A percentile compares a stretch with the other conserved stretches of the same genome.
phyloP scores from a whole-genome alignment of 2,888 invertebrate genomes.

The Machimus atricapillus region DNA sequence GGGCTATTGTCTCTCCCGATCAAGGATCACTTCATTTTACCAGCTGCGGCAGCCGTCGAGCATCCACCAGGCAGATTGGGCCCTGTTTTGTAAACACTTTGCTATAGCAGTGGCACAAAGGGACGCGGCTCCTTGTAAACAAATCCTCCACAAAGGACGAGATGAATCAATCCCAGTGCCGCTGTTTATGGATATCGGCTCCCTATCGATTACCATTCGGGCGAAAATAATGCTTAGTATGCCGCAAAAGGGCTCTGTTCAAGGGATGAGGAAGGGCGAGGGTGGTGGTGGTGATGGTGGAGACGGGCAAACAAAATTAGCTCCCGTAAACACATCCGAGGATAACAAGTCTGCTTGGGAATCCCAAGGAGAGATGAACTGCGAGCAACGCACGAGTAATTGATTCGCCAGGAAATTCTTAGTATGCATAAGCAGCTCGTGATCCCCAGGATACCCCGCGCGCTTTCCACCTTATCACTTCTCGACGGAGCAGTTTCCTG shows the following conservation, averaged over 20 bases:
- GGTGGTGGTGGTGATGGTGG: not conserved
- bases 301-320: not conserved
- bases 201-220: not conserved
- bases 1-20: not conserved
- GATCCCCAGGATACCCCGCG: not conserved
- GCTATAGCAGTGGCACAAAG: not conserved
- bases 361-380: not conserved
- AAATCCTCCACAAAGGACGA: not conserved
- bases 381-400: not conserved
- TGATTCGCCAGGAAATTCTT: not conserved
- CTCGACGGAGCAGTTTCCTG: not conserved
- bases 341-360: not conserved
- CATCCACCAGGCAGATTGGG: not conserved
- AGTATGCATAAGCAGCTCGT: not conserved
- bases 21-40: not conserved
- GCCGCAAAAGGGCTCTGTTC: not conserved
- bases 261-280: not conserved
- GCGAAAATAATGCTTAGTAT: not conserved
- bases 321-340: not conserved
- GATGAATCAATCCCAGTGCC: not conserved
- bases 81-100: not conserved
- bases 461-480: not conserved
- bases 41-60: not conserved
- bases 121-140: not conserved
- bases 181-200: not conserved